A percentile compares a stretch with the other conserved stretches of the same genome.
Conservation (phyloP, 1,140 invertebrate species). For the Brachionus paranguensis region DNA sequence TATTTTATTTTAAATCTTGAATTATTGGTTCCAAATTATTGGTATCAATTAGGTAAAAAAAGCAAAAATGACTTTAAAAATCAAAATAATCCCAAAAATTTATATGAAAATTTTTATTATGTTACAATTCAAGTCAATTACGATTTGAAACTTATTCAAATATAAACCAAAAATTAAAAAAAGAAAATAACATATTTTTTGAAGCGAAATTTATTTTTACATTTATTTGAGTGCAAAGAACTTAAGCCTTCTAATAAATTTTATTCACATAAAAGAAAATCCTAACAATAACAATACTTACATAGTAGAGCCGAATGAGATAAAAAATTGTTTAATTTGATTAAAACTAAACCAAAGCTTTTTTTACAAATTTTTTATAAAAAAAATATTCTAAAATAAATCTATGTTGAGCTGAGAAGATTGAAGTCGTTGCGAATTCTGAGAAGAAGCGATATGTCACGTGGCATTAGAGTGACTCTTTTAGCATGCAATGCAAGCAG, state of each 20-base stretch:
- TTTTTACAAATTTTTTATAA: background rate
- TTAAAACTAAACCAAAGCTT: background rate
- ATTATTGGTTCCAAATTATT: background rate
- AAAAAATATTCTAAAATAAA: too few species aligned
- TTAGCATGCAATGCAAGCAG: conserved; percentile 16
- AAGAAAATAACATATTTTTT: background rate
- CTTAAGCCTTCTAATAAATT: background rate
- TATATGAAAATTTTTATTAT: too few species aligned
- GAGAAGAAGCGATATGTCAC: background rate
- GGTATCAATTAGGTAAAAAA: too few species aligned
- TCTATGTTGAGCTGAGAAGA: background rate
- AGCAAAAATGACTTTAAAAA: too few species aligned
- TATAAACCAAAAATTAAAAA: background rate
- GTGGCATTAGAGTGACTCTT: conserved; percentile 22
- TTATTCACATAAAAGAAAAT: background rate
- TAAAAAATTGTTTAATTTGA: background rate
- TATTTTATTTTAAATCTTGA: background rate
- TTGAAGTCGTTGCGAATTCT: conserved; percentile 31
- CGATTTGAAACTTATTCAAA: background rate
- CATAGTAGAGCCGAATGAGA: background rate
- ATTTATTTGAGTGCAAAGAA: background rate
- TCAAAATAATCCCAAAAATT: too few species aligned
- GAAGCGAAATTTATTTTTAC: background rate
- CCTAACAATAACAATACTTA: background rate
- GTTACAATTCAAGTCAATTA: background rate